Conservation (phyloP, 1,140 invertebrate species). For the Caenorhabditis briggsae region DNA sequence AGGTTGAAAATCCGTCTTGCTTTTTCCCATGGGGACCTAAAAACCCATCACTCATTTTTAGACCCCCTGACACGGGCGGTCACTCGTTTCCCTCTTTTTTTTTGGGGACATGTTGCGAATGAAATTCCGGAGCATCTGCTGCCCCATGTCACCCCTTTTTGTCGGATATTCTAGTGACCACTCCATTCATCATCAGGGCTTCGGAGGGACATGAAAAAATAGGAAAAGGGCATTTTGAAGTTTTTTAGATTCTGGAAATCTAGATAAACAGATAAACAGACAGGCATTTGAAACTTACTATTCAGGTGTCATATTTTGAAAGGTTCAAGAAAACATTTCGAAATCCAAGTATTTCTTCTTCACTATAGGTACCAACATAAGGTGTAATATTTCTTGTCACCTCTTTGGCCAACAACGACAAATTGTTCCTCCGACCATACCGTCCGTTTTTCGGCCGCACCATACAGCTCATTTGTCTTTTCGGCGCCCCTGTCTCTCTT, state of each 20-base stretch:
- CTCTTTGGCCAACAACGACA: background rate
- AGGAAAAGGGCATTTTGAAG: too few species aligned
- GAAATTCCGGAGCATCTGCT: slow-evolving; percentile 24
- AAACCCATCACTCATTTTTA: slow-evolving; percentile 49
- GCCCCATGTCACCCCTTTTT: background rate
- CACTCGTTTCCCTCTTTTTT: background rate
- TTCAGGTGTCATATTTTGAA: too few species aligned
- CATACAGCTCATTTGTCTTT: slow-evolving; percentile 41
- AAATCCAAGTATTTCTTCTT: too few species aligned
- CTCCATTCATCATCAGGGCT: slow-evolving; percentile 4
- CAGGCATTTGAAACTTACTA: too few species aligned
- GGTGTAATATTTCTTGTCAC: background rate
- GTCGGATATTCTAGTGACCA: background rate
- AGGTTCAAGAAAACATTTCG: too few species aligned
- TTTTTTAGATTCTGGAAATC: too few species aligned
- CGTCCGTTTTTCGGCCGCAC: background rate
- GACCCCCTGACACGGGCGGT: background rate
- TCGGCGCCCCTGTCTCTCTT: background rate
- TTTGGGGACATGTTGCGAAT: background rate
- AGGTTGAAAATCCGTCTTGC: background rate
- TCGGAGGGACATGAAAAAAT: too few species aligned
- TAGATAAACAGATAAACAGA: too few species aligned
- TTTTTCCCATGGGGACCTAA: slow-evolving; percentile 13
- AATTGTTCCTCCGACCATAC: background rate
- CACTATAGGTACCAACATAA: too few species aligned